Base-by-base conservation (phyloP, 1,140 invertebrate species). In the Drosophila equinoxialis region DNA sequence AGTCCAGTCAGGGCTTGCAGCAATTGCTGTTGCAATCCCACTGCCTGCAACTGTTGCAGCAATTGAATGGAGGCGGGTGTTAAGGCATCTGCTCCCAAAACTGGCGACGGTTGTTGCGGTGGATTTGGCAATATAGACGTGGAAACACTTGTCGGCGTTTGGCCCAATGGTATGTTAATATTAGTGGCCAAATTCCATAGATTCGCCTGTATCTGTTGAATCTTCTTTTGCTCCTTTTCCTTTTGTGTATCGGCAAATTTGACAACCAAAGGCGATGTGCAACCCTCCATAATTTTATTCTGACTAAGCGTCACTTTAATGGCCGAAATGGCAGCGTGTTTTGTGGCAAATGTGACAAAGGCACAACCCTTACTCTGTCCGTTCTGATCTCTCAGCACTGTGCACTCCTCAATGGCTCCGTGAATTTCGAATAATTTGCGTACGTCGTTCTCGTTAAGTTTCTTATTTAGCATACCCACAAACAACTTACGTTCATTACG, bases 231-330 rank as follows among this genome's bases (percentile, higher is more conserved):
- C 90, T 99, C 98, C 93, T 99, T 99, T 92, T 99, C 98, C 92
- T 99, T 99, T 92, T 99, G 98, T 51, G 98, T 99, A 91, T 99
- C 98, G 55, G 98, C 99, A 93, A 99, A 99, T 93, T 99, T 99
- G 11, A 99, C 98, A 26, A 99, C 98, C 73, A 99, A 92, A 20
- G 98, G 98, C 77, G 98, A 98, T 69, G 97, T 98, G 93, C 98
- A 99, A 42, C 98, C 98, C 94, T 99, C 98, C 98, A 99, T 99
- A 75, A 98, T 99, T 93, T 98, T 97, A 83, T 98, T 99, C 93
- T 99, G 98, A 94, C 99, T 98, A 93, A 99, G 95, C 81, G 96
- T 95, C 81, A 94, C 93, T 93, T 99, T 99, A 91, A 99, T 99
- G 82, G 98, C 98, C 93, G 96, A 97, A 79, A 98, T 96, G 77